Percentiles rank a stretch among this genome's conserved stretches.
Conservation (phyloP, 2,797 vertebrate species). For the Champsocephalus gunnari region DNA sequence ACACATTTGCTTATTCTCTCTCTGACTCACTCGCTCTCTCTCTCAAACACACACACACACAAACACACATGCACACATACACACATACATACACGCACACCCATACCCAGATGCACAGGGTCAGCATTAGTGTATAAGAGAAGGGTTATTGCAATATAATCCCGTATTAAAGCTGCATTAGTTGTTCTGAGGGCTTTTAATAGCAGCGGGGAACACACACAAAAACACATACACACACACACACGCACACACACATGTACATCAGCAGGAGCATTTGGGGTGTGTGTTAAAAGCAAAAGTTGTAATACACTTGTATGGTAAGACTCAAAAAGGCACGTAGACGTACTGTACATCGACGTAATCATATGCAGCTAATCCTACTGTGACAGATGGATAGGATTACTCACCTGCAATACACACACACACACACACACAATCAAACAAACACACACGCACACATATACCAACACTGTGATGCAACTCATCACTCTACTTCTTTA, state of each 20-base stretch:
- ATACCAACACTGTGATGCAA: not conserved
- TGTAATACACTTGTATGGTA: conserved; percentile 33
- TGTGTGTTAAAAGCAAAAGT: conserved; percentile 39
- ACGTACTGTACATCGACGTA: conserved; percentile 4
- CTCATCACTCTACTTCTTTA: conserved; percentile 6
- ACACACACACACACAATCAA: conserved; percentile 3
- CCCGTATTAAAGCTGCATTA: conserved; percentile 69
- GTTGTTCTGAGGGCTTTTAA: conserved; percentile 66
- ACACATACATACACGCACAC: not conserved
- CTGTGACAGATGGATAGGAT: conserved; percentile 61
- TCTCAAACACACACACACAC: not conserved
- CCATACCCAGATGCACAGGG: conserved; percentile 41
- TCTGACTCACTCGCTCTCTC: too few species aligned
- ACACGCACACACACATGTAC: conserved; percentile 5
- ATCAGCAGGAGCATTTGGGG: conserved; percentile 18
- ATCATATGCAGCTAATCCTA: conserved; percentile 60
- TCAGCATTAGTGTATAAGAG: conserved; percentile 66
- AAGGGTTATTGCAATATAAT: conserved; percentile 75
- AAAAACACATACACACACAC: not conserved
- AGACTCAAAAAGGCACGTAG: conserved; percentile 9
- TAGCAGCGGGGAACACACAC: conserved; percentile 33
- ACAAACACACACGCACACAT: not conserved
- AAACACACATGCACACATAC: conserved; percentile 3
- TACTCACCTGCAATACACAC: conserved; percentile 54
- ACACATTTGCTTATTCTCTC: conserved; percentile 10